Evolutionary conservation across 2,888 invertebrate species (phyloP).

Genomic region (Drosophila nigricruria): DNA sequence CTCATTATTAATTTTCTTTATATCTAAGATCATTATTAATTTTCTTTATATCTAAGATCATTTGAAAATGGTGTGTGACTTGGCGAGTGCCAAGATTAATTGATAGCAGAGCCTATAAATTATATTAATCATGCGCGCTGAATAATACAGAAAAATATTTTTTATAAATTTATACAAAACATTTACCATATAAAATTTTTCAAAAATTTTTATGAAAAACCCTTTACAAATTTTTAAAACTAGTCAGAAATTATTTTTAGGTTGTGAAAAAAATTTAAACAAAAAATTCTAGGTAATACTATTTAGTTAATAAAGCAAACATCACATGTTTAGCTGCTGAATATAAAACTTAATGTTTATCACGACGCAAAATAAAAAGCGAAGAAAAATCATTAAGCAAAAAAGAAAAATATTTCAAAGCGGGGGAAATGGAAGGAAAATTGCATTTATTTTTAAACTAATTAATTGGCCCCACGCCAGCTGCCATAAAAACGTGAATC

Average conservation of each 20-base stretch:
- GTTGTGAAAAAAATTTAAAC: not conserved
- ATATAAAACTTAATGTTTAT: conserved; percentile 37
- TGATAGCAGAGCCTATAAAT: conserved; percentile 33
- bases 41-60: conserved; percentile 14
- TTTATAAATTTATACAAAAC: not conserved
- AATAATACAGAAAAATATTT: conserved; percentile 9
- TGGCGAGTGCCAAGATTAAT: conserved; percentile 16
- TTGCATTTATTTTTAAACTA: conserved; percentile 77
- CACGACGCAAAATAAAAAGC: conserved; percentile 33
- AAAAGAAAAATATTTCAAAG: conserved; percentile 12
- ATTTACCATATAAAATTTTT: not conserved
- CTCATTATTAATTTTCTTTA: not conserved
- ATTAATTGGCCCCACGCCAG: conserved; percentile 75
- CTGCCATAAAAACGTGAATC: conserved; percentile 80
- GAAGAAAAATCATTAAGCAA: conserved; percentile 24
- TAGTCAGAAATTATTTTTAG: conserved; percentile 4
- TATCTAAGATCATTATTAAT: conserved; percentile 23
- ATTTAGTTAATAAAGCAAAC: conserved; percentile 17
- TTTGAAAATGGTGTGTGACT: conserved; percentile 27
- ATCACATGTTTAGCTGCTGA: conserved; percentile 15
- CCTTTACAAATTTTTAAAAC: conserved; percentile 18
- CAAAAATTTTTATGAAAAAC: too few relatives aligned
- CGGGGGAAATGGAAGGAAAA: conserved; percentile 45
- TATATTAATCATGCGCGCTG: conserved; percentile 21
- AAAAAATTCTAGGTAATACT: not conserved